These are phyloP conservation scores for Nemotelus pantherinus DNA, from an alignment of 2,888 invertebrate genomes.

Conservation along the genomic window DNA sequence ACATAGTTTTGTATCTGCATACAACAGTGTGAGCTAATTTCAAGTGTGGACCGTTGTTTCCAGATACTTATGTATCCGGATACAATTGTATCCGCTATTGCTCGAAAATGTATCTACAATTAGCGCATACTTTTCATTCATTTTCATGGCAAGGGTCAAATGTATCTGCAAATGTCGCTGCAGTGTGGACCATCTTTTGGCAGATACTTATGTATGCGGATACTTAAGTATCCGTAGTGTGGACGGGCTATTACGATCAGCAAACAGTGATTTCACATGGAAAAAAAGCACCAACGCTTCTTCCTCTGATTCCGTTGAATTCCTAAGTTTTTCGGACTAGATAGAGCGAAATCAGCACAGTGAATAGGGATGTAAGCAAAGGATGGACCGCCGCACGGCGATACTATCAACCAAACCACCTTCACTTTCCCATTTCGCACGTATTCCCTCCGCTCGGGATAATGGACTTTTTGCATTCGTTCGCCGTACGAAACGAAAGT, in stretches of 20 bases:
- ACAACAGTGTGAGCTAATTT: too few relatives aligned
- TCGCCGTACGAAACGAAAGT: neutral
- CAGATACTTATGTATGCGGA: too few relatives aligned
- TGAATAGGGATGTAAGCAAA: neutral
- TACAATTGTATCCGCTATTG: too few relatives aligned
- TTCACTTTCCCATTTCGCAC: neutral
- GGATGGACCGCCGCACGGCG: neutral
- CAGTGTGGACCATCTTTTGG: too few relatives aligned
- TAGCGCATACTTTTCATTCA: too few relatives aligned
- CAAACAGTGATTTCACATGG: neutral
- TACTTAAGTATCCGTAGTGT: too few relatives aligned
- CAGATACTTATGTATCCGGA: too few relatives aligned
- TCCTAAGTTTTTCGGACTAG: neutral
- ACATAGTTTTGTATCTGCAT: too few relatives aligned
- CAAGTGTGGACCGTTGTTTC: too few relatives aligned
- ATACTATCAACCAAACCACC: neutral
- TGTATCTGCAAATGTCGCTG: too few relatives aligned
- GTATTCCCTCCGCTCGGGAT: neutral
- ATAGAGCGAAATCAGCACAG: neutral
- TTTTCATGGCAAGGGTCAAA: too few relatives aligned
- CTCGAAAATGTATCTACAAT: too few relatives aligned
- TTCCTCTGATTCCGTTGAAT: neutral
- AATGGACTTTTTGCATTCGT: constrained; percentile 1
- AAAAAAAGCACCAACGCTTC: neutral
- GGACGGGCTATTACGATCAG: neutral